Evolutionary conservation across 2,113 vertebrate genomes (phyloP).

Genomic region (Romanogobio albipinnatus): DNA sequence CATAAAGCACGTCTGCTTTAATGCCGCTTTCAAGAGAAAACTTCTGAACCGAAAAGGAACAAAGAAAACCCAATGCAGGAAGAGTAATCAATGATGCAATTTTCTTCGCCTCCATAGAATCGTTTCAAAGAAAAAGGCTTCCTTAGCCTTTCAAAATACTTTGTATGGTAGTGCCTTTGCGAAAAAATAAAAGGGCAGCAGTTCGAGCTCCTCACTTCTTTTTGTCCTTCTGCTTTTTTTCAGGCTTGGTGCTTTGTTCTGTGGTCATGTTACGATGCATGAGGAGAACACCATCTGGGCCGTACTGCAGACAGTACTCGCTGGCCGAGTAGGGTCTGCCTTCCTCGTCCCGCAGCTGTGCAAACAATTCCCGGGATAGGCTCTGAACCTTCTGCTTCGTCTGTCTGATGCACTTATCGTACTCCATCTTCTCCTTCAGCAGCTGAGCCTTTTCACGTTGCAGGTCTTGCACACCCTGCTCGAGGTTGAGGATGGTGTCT

Average conservation of each 20-base stretch:
- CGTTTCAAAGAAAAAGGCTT: slow-evolving; percentile 77
- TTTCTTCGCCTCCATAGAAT: slow-evolving; percentile 73
- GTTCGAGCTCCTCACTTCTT: slow-evolving; percentile 85
- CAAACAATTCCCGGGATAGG: slow-evolving; percentile 95
- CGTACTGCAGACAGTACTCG: slow-evolving; percentile 91
- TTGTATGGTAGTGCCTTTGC: slow-evolving; percentile 61
- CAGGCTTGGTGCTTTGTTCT: slow-evolving; percentile 85
- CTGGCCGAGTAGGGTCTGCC: slow-evolving; percentile 91
- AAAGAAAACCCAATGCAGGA: slow-evolving; percentile 75
- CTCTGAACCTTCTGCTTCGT: slow-evolving; percentile 98
- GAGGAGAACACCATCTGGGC: slow-evolving; percentile 87
- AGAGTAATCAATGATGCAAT: slow-evolving; percentile 72
- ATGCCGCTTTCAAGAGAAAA: slow-evolving; percentile 73
- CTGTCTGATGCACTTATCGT: slow-evolving; percentile 90
- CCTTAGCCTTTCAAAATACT: slow-evolving; percentile 71
- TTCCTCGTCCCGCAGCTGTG: slow-evolving; percentile 90
- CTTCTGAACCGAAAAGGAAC: slow-evolving; percentile 67
- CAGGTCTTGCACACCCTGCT: slow-evolving; percentile 94
- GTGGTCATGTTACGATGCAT: slow-evolving; percentile 81
- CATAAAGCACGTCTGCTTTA: slow-evolving; percentile 75
- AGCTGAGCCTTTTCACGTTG: slow-evolving; percentile 88
- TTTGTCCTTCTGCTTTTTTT: slow-evolving; percentile 93
- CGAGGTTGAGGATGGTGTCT: slow-evolving; percentile 96
- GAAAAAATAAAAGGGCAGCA: slow-evolving; percentile 64
- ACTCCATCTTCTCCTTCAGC: slow-evolving; percentile 96